Conservation (phyloP, 2,888 invertebrate genomes). For the Cryptophagus acutangulus region DNA sequence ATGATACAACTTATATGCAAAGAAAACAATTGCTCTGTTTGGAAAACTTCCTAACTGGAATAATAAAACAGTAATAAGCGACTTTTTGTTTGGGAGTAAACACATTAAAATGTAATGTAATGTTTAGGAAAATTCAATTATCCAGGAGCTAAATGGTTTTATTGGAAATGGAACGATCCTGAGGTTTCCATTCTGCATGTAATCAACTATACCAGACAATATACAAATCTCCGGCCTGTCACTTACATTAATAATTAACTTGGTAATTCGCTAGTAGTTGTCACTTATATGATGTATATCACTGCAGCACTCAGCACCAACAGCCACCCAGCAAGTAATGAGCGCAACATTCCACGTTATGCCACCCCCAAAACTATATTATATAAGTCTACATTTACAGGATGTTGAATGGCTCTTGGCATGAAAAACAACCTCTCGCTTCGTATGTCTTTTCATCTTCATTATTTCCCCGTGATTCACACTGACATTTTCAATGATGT, state of each 20-base stretch:
- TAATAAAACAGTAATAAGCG: not conserved
- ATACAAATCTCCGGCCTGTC: conserved; percentile 45
- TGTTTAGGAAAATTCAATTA: too few relatives aligned
- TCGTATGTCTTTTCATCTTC: conserved; percentile 9
- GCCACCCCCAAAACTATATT: too few relatives aligned
- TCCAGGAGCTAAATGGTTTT: too few relatives aligned
- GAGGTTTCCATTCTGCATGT: too few relatives aligned
- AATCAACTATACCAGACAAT: too few relatives aligned
- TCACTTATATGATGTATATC: conserved; percentile 34
- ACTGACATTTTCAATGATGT: conserved; percentile 5
- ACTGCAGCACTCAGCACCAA: too few relatives aligned
- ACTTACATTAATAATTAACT: conserved; percentile 47
- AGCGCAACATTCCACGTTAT: too few relatives aligned
- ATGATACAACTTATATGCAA: not conserved
- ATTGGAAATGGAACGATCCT: too few relatives aligned
- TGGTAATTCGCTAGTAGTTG: conserved; percentile 42
- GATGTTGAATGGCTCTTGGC: too few relatives aligned
- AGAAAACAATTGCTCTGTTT: not conserved
- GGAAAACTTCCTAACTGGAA: not conserved
- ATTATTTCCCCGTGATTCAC: conserved; percentile 6
- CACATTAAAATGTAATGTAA: not conserved
- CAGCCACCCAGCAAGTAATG: too few relatives aligned
- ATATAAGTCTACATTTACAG: too few relatives aligned
- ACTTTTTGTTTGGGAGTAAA: not conserved
- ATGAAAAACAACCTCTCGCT: too few relatives aligned